phyloP scores from a whole-genome alignment of 2,113 vertebrate genomes.

The Hyperoodon ampullatus region DNA sequence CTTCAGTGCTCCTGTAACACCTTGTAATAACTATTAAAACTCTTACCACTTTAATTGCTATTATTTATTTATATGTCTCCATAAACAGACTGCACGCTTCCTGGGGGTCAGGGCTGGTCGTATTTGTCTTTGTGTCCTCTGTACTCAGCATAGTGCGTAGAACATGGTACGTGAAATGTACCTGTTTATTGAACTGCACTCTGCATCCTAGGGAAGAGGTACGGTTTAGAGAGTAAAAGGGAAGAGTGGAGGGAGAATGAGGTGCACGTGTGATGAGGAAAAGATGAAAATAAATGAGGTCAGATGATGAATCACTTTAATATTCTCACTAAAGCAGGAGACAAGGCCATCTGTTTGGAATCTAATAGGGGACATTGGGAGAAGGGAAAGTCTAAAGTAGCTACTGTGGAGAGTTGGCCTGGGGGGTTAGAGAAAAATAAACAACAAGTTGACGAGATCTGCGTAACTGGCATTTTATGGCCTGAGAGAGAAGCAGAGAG shows the following conservation, averaged over 20 bases:
- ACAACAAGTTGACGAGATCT: neutral
- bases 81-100: neutral
- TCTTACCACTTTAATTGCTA: neutral
- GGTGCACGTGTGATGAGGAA: neutral
- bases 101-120: neutral
- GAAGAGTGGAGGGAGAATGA: neutral
- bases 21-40: neutral
- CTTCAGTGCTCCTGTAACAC: neutral
- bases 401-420: neutral
- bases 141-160: neutral
- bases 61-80: neutral
- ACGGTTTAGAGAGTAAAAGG: neutral
- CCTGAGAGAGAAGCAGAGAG: neutral
- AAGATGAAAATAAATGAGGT: neutral
- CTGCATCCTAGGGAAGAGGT: neutral
- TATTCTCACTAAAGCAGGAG: conserved; percentile 10
- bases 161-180: neutral
- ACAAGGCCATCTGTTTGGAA: neutral
- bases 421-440: neutral
- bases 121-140: neutral
- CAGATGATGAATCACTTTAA: neutral
- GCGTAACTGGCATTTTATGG: neutral
- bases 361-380: neutral
- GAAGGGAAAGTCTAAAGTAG: neutral
- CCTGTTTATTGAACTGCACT: neutral